A percentile compares a stretch with the other conserved stretches of the same genome.
Conservation (phyloP, 2,888 invertebrate genomes). For the Perizoma flavofasciatum region DNA sequence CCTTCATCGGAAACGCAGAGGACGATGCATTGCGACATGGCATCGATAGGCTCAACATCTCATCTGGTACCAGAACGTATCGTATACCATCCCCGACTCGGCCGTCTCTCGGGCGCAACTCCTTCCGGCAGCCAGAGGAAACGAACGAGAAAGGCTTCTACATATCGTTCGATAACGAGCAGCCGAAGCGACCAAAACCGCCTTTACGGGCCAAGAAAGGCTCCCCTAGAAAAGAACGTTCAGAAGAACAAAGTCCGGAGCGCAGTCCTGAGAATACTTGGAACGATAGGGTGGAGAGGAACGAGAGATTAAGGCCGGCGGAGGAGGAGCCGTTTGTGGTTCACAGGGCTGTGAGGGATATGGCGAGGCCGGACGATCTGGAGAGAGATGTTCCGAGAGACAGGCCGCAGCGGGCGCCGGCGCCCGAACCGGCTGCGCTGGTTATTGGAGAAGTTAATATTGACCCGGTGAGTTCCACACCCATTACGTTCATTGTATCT, state of each 20-base stretch:
- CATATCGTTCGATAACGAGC: conserved; percentile 95
- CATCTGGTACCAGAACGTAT: conserved; percentile 94
- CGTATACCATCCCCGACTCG: conserved; percentile 95
- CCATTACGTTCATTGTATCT: too few species aligned
- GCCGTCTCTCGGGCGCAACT: conserved; percentile 87
- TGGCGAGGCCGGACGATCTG: conserved; percentile 36
- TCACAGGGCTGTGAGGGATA: conserved; percentile 45
- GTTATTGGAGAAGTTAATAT: conserved; percentile 73
- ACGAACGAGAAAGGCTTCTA: conserved; percentile 93
- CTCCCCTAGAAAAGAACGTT: conserved; percentile 89
- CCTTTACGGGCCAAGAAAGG: conserved; percentile 89
- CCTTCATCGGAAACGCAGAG: conserved; percentile 91
- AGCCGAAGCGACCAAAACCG: conserved; percentile 95
- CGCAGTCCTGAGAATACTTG: conserved; percentile 62
- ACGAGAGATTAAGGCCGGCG: conserved; percentile 40
- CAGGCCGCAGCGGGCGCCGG: conserved; percentile 43
- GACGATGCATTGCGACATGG: conserved; percentile 85
- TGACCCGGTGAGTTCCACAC: conserved; percentile 63
- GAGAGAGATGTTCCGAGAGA: conserved; percentile 57
- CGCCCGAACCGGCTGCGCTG: conserved; percentile 69
- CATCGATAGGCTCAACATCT: conserved; percentile 91
- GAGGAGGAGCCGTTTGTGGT: conserved; percentile 56
- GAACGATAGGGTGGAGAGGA: conserved; percentile 43
- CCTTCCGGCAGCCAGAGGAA: conserved; percentile 85
- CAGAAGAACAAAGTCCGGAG: conserved; percentile 62